Percentiles rank a stretch among this genome's conserved stretches.
These are phyloP conservation scores for Suricata suricatta DNA, from an alignment of 2,113 vertebrate species.

Conservation along the genomic window DNA sequence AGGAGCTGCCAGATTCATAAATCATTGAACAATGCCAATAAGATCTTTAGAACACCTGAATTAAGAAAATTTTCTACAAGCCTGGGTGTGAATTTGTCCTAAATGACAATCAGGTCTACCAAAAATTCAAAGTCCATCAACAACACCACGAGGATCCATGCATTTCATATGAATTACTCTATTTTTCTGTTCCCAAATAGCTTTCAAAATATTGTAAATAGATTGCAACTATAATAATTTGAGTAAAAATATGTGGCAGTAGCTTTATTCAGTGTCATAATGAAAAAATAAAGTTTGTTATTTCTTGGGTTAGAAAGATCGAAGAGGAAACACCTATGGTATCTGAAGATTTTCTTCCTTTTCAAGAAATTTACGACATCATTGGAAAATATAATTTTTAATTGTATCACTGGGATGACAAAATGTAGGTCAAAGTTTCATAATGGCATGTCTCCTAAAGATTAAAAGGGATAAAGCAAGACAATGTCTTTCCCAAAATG, in stretches of 20 bases:
- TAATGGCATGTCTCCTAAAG: not conserved
- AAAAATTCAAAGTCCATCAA: not conserved
- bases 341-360: constrained; percentile 12
- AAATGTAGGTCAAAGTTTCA: not conserved
- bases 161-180: not conserved
- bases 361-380: not conserved
- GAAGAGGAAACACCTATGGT: not conserved
- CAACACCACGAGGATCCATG: not conserved
- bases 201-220: not conserved
- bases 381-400: not conserved
- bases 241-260: not conserved
- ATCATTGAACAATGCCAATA: not conserved
- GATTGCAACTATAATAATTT: not conserved
- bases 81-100: not conserved
- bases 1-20: not conserved
- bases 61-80: not conserved
- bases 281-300: constrained; percentile 8
- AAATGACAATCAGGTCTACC: not conserved
- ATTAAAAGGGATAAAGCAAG: not conserved
- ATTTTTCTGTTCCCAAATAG: not conserved
- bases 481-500: not conserved
- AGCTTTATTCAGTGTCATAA: not conserved
- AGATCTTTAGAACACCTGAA: not conserved
- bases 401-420: not conserved
- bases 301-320: not conserved